Percentiles rank a stretch among this genome's conserved stretches.
phyloP scores from a whole-genome alignment of 2,888 invertebrate species.

The Craniophora ligustri region DNA sequence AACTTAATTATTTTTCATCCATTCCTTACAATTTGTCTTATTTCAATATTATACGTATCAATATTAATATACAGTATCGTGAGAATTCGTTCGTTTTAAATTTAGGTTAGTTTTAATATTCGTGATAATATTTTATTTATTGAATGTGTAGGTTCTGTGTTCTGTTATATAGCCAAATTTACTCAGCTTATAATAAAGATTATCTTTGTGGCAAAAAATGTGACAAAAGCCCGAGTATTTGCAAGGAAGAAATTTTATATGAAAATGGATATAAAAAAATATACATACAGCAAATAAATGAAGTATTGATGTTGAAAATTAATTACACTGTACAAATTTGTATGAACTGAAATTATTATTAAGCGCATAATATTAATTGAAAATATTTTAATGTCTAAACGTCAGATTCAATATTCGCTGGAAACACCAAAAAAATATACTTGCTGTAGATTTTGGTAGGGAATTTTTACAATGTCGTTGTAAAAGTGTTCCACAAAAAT shows the following conservation, averaged over 20 bases:
- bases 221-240: no score
- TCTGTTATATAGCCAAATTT: background rate
- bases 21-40: constrained; percentile 15
- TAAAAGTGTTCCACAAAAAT: no score
- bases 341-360: no score
- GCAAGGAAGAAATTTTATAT: no score
- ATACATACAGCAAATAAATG: no score
- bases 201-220: no score
- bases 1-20: constrained; percentile 3
- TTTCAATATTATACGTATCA: constrained; percentile 29
- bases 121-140: constrained; percentile 31
- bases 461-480: no score
- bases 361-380: no score
- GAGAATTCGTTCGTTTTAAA: constrained; percentile 9
- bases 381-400: background rate
- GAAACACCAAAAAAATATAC: no score
- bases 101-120: constrained; percentile 19
- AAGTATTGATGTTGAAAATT: background rate
- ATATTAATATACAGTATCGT: constrained; percentile 13
- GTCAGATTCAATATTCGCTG: background rate
- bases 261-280: no score
- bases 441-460: no score
- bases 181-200: no score
- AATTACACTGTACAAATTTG: background rate
- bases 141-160: background rate